Conservation (phyloP, 2,888 invertebrate genomes). For the Drosophila neonasuta region DNA sequence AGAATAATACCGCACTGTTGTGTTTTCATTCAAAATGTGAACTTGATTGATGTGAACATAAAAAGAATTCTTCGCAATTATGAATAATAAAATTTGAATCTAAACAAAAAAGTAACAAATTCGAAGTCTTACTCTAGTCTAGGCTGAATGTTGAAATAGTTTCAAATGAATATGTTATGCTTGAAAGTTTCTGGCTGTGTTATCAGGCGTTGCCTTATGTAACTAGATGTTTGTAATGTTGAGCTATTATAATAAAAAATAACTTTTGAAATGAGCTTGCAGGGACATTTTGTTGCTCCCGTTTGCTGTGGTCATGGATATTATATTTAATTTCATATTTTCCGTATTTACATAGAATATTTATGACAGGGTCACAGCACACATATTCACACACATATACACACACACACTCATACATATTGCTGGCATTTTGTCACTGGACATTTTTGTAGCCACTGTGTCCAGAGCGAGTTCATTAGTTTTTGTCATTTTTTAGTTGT, state of each 20-base stretch:
- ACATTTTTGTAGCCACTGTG: constrained; percentile 18
- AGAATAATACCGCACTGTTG: no score
- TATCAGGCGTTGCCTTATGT: no score
- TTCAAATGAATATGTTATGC: no score
- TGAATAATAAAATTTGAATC: no score
- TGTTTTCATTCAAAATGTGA: no score
- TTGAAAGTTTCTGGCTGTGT: no score
- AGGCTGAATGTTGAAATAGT: no score
- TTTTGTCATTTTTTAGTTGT: constrained; percentile 42
- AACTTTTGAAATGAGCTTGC: constrained; percentile 4
- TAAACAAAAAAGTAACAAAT: no score
- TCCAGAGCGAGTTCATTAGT: constrained; percentile 70
- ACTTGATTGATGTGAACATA: no score
- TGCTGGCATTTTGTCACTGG: constrained; percentile 45
- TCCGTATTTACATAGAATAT: constrained; percentile 53
- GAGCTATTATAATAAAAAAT: neutral
- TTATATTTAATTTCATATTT: constrained; percentile 62
- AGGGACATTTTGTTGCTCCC: constrained; percentile 3
- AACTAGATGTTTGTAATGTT: neutral
- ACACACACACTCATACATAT: constrained; percentile 6
- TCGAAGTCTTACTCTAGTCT: no score
- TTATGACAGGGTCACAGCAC: constrained; percentile 33
- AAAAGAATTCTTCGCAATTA: no score
- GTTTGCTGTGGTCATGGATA: constrained; percentile 38
- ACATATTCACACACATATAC: constrained; percentile 2